Percentiles rank a stretch among this genome's conserved stretches.
Evolutionary conservation across 2,888 invertebrate genomes (phyloP).

Genomic region (Clitarchus hookeri): DNA sequence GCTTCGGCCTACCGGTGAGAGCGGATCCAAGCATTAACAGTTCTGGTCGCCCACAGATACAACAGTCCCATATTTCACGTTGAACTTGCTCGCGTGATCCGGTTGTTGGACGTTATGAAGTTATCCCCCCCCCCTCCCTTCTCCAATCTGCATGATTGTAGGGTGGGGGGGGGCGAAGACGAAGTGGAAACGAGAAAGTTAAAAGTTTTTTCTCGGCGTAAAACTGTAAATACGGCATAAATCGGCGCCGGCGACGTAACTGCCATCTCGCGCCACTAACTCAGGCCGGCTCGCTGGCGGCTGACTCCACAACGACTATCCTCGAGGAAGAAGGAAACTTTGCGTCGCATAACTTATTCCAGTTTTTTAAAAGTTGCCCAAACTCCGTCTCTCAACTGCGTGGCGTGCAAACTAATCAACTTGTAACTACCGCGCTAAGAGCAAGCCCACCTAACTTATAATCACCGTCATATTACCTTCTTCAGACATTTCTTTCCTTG

Average conservation of each 20-base stretch:
- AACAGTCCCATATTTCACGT: neutral
- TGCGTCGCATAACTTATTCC: neutral
- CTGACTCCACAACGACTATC: neutral
- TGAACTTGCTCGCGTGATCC: neutral
- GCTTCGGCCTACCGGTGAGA: too few species aligned
- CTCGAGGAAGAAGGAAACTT: neutral
- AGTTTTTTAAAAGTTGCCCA: neutral
- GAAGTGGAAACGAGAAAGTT: neutral
- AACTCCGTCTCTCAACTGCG: neutral
- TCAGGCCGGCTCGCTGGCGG: too few species aligned
- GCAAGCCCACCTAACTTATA: neutral
- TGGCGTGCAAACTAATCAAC: neutral
- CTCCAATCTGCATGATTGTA: neutral
- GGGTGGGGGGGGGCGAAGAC: neutral
- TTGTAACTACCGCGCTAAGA: neutral
- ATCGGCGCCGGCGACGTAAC: neutral
- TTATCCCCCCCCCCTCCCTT: neutral
- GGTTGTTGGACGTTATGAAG: neutral
- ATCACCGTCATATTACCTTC: neutral
- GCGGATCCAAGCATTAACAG: too few species aligned
- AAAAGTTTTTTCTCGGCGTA: neutral
- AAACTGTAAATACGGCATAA: slow-evolving; percentile 14
- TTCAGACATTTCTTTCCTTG: neutral
- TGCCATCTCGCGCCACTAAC: neutral
- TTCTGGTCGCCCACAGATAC: neutral